Evolutionary conservation across 2,797 vertebrate genomes (phyloP), one percentile per base, ranked within the genome.

Genomic region (Arnoldichthys spilopterus): DNA sequence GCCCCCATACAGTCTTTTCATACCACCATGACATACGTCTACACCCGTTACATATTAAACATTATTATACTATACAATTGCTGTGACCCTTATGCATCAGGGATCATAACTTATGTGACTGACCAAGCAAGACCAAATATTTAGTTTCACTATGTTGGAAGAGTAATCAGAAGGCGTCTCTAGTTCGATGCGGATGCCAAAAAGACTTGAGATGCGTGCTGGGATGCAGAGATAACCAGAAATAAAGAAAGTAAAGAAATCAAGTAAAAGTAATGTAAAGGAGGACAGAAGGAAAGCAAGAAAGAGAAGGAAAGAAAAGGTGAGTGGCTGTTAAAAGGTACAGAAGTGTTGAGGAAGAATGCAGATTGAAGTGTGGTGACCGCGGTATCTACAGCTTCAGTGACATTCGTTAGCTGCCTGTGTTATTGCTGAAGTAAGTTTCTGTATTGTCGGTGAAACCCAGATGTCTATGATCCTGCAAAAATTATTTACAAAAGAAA

Each of bases 381-480:
- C 7, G 76, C 69, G 54, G 70, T 81, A 94, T 97, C 96, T 97
- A 98, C 96, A 98, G 97, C 96, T 97, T 98, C 96, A 95, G 96
- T 96, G 96, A 98, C 97, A 99, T 98, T 98, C 97, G 96, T 96
- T 98, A 99, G 97, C 97, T 98, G 97, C 97, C 97, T 94, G 96
- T 97, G 97, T 99, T 99, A 99, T 99, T 99, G 97, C 98, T 98
- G 97, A 97, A 96, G 90, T 90, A 78, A 51, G 73, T 79, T 62
- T 95, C 95, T 94, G 95, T 96, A 95, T 94, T 94, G 95, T 96
- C 96, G 95, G 96, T 96, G 96, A 97, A 97, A 96, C 95, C 96
- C 94, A 97, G 90, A 94, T 96, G 95, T 96, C 95, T 94, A 97
- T 94, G 91, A 95, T 96, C 94, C 95, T 95, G 95, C 94, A 95